Conservation (phyloP, 2,888 invertebrate species). For the Alitta virens region DNA sequence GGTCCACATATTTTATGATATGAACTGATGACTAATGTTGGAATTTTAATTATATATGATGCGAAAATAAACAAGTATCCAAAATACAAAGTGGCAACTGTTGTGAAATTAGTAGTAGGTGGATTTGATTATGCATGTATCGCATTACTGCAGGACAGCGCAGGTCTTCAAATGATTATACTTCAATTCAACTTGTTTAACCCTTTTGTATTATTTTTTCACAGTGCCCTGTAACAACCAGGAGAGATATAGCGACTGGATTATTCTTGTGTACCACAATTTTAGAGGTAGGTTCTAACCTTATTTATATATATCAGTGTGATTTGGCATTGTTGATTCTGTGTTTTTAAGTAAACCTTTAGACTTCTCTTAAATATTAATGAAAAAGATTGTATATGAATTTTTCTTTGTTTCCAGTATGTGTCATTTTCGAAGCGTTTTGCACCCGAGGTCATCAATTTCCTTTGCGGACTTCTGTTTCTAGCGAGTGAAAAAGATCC, state of each 20-base stretch:
- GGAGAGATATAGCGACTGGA: conserved; percentile 73
- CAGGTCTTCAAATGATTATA: no score
- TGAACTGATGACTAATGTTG: no score
- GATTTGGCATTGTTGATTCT: neutral
- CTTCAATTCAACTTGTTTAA: no score
- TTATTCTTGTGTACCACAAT: conserved; percentile 73
- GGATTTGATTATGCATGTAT: no score
- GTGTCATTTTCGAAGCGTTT: conserved; percentile 76
- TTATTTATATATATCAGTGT: neutral
- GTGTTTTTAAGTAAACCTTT: neutral
- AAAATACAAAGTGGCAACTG: no score
- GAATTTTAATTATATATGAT: no score
- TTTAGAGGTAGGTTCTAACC: conserved; percentile 65
- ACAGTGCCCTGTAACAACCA: conserved; percentile 64
- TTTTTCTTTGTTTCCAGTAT: conserved; percentile 63
- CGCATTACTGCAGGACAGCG: no score
- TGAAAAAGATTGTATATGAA: no score
- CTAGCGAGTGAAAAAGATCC: conserved; percentile 59
- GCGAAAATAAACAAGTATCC: no score
- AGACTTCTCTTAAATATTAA: no score
- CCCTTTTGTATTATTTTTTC: conserved; percentile 31
- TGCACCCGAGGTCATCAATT: conserved; percentile 78
- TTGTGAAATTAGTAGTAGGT: no score
- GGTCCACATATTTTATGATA: no score
- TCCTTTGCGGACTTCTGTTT: conserved; percentile 73